A percentile compares a stretch with the other conserved stretches of the same genome.
Conservation (phyloP, 2,888 invertebrate genomes). For the Drosophila subsilvestris region DNA sequence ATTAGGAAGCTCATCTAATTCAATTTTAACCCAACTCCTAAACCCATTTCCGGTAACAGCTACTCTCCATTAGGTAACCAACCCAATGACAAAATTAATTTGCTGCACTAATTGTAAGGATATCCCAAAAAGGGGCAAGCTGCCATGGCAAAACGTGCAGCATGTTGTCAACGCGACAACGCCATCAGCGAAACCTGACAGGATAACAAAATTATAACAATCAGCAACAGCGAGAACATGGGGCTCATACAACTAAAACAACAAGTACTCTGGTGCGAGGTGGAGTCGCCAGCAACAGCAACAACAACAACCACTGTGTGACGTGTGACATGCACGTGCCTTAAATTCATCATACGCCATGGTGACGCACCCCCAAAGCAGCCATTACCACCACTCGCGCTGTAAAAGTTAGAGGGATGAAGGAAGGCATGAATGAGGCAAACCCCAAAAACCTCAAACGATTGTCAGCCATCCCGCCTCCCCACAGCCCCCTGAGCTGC, state of each 20-base stretch:
- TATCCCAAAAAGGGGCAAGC: conserved; percentile 1
- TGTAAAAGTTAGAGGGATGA: not conserved
- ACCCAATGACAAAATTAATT: conserved; percentile 26
- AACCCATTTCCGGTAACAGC: conserved; percentile 9
- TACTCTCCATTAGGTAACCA: conserved; percentile 3
- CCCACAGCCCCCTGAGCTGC: conserved; percentile 9
- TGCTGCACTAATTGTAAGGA: conserved; percentile 26
- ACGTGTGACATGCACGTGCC: conserved; percentile 72
- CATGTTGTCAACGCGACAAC: conserved; percentile 45
- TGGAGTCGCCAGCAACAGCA: too few species aligned
- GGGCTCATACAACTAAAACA: not conserved
- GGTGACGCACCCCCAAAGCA: conserved; percentile 55
- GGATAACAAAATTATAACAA: conserved; percentile 47
- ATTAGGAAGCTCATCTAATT: not conserved
- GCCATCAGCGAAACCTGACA: conserved; percentile 47
- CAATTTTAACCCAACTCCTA: not conserved
- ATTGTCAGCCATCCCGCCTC: conserved; percentile 4
- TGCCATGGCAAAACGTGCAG: conserved; percentile 20
- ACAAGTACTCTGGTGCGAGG: not conserved
- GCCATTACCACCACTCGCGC: not conserved
- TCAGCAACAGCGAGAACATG: conserved; percentile 11
- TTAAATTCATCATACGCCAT: conserved; percentile 75
- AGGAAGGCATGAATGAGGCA: not conserved
- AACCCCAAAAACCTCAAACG: conserved; percentile 46
- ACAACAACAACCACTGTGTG: conserved; percentile 29